Percentiles rank a stretch among this genome's conserved stretches.
phyloP scores from a whole-genome alignment of 2,888 invertebrate genomes.

The Nomada fucata region DNA sequence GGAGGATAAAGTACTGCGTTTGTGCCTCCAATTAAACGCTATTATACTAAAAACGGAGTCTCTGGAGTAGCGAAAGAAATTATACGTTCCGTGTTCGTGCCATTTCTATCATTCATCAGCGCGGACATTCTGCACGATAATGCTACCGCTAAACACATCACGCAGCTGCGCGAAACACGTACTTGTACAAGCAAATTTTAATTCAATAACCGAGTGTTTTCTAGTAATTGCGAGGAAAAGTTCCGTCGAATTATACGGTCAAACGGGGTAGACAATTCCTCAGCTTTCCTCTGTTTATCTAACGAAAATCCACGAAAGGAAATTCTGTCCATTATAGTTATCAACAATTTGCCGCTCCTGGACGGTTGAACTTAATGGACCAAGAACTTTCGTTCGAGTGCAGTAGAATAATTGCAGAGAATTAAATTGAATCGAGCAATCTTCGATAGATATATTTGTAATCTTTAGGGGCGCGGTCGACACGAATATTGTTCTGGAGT shows the following conservation, averaged over 20 bases:
- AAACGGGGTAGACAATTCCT: not conserved
- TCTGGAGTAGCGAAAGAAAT: not conserved
- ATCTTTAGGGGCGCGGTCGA: not conserved
- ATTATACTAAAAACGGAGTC: not conserved
- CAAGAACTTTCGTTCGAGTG: not conserved
- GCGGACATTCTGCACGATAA: not conserved
- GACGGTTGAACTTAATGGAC: constrained; percentile 1
- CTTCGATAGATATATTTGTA: too few species aligned
- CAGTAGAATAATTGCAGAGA: not conserved
- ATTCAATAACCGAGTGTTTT: not conserved
- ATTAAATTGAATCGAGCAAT: not conserved
- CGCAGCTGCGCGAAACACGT: not conserved
- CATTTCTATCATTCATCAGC: not conserved
- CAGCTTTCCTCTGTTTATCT: constrained; percentile 61
- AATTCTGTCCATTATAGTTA: constrained; percentile 18
- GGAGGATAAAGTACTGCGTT: not conserved
- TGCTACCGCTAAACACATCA: not conserved
- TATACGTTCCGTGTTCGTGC: not conserved
- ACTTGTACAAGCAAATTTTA: not conserved
- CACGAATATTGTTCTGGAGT: not conserved
- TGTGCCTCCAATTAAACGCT: too few species aligned
- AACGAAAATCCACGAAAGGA: constrained; percentile 15
- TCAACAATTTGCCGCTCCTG: not conserved
- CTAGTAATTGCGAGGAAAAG: not conserved
- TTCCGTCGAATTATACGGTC: constrained; percentile 3